Percentiles rank a stretch among this genome's conserved stretches.
These are phyloP conservation scores for Dugesia japonica DNA, from an alignment of 2,888 invertebrate genomes.

Conservation along the genomic window DNA sequence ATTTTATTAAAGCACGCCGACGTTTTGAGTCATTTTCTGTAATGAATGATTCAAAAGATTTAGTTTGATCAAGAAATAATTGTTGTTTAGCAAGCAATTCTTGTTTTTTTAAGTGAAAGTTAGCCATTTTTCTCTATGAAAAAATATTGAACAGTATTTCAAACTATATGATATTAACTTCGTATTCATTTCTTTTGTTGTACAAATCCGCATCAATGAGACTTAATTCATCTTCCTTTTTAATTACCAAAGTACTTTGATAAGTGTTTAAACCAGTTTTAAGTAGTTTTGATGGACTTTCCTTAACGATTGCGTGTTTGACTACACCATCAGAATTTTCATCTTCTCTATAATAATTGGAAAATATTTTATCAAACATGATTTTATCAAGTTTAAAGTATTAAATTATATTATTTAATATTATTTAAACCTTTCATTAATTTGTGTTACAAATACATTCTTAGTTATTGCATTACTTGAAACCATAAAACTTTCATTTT, in stretches of 20 bases:
- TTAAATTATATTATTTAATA: background rate
- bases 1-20: conserved; percentile 44
- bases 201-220: conserved; percentile 17
- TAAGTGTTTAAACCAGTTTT: conserved; percentile 44
- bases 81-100: conserved; percentile 44
- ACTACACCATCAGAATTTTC: conserved; percentile 42
- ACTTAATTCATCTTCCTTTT: conserved; percentile 42
- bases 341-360: conserved; percentile 36
- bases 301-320: conserved; percentile 43
- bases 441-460: background rate
- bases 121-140: conserved; percentile 43
- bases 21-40: conserved; percentile 46
- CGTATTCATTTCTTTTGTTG: conserved; percentile 27
- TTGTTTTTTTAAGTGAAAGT: conserved; percentile 41
- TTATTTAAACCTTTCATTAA: background rate
- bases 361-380: conserved; percentile 34
- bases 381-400: too few species aligned
- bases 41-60: conserved; percentile 45
- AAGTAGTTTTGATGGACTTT: conserved; percentile 42
- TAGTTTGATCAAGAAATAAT: conserved; percentile 44
- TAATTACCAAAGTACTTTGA: conserved; percentile 43
- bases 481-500: too few species aligned
- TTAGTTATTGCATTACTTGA: too few species aligned
- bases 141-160: background rate
- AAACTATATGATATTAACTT: conserved; percentile 14